Evolutionary conservation across 1,140 invertebrate genomes (phyloP).

Genomic region (Pseudomyrmex sp.): DNA sequence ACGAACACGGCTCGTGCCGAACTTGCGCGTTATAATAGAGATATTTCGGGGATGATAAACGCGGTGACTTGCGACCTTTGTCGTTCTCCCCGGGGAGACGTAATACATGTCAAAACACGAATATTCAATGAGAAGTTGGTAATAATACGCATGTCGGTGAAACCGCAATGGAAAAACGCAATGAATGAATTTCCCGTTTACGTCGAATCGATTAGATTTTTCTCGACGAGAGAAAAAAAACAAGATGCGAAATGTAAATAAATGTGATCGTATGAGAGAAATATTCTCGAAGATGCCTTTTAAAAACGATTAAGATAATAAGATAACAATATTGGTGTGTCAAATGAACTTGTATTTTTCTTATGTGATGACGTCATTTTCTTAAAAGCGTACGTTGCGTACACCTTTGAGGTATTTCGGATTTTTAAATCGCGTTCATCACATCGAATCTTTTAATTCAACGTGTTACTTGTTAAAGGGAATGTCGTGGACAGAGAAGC

Average conservation of each 20-base stretch:
- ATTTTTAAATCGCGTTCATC: not conserved
- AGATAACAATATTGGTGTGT: no score
- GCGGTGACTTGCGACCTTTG: constrained; percentile 9
- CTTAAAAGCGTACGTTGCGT: not conserved
- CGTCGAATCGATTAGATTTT: not conserved
- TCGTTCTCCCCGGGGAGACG: not conserved
- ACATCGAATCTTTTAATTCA: not conserved
- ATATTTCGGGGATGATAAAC: not conserved
- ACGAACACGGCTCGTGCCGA: not conserved
- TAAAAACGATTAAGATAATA: no score
- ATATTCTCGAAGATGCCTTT: not conserved
- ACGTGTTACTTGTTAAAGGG: constrained; percentile 26
- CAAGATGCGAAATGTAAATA: not conserved
- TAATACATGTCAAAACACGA: constrained; percentile 13
- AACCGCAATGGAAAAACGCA: not conserved
- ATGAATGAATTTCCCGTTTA: not conserved
- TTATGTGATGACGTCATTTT: not conserved
- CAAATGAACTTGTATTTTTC: no score
- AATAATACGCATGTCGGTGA: not conserved
- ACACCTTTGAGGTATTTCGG: not conserved
- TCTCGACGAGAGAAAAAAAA: not conserved
- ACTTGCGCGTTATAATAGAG: not conserved
- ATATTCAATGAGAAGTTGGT: constrained; percentile 11
- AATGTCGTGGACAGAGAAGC: constrained; percentile 34
- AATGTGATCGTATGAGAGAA: not conserved